Evolutionary conservation across 2,797 vertebrate genomes (phyloP), one percentile per base, ranked within the genome.

Genomic region (Onychomys arenicola): DNA sequence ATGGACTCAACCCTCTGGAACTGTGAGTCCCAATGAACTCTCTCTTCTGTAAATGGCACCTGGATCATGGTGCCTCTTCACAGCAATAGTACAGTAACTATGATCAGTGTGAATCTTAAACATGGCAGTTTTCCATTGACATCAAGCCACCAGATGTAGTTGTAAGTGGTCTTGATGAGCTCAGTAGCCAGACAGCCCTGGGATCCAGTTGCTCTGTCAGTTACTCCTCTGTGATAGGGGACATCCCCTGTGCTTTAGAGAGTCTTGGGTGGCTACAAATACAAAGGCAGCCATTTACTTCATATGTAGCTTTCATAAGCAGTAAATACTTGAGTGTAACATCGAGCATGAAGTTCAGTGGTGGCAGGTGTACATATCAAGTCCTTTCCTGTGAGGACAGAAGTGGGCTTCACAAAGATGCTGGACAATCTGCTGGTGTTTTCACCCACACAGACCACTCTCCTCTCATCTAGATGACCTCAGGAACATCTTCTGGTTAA

Each of bases 231-330:
- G 16, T 43, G 43, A 52, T 0, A 4, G 7, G 40, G 40, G n/a
- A 46, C 81, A 32, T 6, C 34, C 17, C 46, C 0, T 0, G 46
- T 34, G 10, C 16, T 13, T 32, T 7, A 16, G 1, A 80, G 67
- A 80, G 27, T 25, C 32, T 78, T 12, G 7, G 21, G 25, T 5
- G 37, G 40, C n/a, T n/a, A 7, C 0, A 1, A 32, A 13, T n/a
- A 1, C 6, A 17, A 1, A 43, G 63, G 5, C 0, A 4, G 6
- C 6, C 0, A 2, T 16, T 29, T 3, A 5, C 6, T 2, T 69
- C 37, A n/a, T 19, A 19, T 3, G 3, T 0, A 3, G 29, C 43
- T 34, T 55, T 25, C 19, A 17, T n/a, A 34, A 83, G 49, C n/a
- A 17, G 11, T 29, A 37, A 49, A 32, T 12, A 84, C 61, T 0